These are phyloP conservation scores for Nematopogon swammerdamellus DNA, from an alignment of 2,888 invertebrate genomes.

Conservation along the genomic window DNA sequence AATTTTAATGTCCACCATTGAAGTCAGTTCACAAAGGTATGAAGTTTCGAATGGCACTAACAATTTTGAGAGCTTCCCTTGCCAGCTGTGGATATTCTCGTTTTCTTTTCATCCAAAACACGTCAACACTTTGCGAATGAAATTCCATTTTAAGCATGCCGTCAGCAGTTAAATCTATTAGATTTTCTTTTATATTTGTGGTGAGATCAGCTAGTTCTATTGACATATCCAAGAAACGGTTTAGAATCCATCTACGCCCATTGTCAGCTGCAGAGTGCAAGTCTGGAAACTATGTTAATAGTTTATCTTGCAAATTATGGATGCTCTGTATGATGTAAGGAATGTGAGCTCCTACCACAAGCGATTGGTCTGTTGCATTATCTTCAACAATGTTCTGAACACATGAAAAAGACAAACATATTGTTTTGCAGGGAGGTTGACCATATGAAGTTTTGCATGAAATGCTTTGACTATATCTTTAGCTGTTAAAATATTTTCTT, in stretches of 20 bases:
- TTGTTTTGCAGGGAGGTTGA: conserved; percentile 12
- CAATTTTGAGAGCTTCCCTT: conserved; percentile 24
- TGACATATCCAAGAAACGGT: no score
- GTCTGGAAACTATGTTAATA: no score
- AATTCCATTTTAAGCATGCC: conserved; percentile 17
- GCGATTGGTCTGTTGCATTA: conserved; percentile 13
- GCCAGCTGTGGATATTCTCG: conserved; percentile 24
- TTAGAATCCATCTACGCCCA: conserved; percentile 16
- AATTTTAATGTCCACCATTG: conserved; percentile 17
- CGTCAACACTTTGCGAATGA: conserved; percentile 13
- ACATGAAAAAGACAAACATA: conserved; percentile 18
- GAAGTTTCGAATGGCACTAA: conserved; percentile 16
- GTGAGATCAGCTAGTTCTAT: conserved; percentile 16
- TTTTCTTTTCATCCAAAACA: conserved; percentile 5
- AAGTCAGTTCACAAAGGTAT: conserved; percentile 12
- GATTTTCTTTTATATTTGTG: no score
- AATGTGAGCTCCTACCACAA: conserved; percentile 16
- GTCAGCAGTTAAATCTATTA: conserved; percentile 16
- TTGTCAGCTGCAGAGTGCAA: conserved; percentile 15
- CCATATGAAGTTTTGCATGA: conserved; percentile 8
- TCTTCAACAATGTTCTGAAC: conserved; percentile 17
- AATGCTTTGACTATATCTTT: conserved; percentile 9
- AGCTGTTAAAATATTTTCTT: conserved; percentile 7
- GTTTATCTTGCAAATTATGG: conserved; percentile 12
- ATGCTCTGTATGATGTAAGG: conserved; percentile 18